A percentile compares a stretch with the other conserved stretches of the same genome.
Evolutionary conservation across 2,888 invertebrate species (phyloP).

Genomic region (Cheilosia pagana): DNA sequence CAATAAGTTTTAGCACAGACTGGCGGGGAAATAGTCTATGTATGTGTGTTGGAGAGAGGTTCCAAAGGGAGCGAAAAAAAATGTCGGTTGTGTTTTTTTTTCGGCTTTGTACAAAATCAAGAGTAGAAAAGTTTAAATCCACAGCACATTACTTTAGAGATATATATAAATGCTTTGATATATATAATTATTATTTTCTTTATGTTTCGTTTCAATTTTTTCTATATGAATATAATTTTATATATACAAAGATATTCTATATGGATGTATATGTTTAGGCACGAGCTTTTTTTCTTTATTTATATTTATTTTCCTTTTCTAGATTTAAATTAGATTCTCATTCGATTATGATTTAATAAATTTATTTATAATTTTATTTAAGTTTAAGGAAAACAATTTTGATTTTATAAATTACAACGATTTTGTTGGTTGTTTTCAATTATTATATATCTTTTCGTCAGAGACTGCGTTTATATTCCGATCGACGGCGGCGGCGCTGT

Average conservation of each 20-base stretch:
- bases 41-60: slow-evolving; percentile 39
- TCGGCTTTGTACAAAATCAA: slow-evolving; percentile 43
- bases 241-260: slow-evolving; percentile 58
- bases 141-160: slow-evolving; percentile 43
- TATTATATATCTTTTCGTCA: slow-evolving; percentile 51
- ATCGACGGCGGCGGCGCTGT: slow-evolving; percentile 67
- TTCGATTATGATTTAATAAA: slow-evolving; percentile 51
- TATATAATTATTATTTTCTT: slow-evolving; percentile 13
- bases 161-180: slow-evolving; percentile 46
- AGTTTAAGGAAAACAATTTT: slow-evolving; percentile 50
- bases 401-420: slow-evolving; percentile 26
- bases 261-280: slow-evolving; percentile 61
- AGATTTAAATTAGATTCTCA: slow-evolving; percentile 43
- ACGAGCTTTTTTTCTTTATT: slow-evolving; percentile 49
- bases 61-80: slow-evolving; percentile 47
- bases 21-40: slow-evolving; percentile 20
- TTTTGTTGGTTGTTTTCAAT: slow-evolving; percentile 8
- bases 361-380: slow-evolving; percentile 67
- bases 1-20: slow-evolving; percentile 25
- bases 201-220: slow-evolving; percentile 14
- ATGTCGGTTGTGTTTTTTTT: slow-evolving; percentile 2
- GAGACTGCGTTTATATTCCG: slow-evolving; percentile 77
- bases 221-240: slow-evolving; percentile 47
- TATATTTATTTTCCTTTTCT: slow-evolving; percentile 31
- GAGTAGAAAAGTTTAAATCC: slow-evolving; percentile 48